Evolutionary conservation across 1,140 invertebrate genomes (phyloP), one percentile per base, ranked within the genome.

Genomic region (Apolygus lucorum): DNA sequence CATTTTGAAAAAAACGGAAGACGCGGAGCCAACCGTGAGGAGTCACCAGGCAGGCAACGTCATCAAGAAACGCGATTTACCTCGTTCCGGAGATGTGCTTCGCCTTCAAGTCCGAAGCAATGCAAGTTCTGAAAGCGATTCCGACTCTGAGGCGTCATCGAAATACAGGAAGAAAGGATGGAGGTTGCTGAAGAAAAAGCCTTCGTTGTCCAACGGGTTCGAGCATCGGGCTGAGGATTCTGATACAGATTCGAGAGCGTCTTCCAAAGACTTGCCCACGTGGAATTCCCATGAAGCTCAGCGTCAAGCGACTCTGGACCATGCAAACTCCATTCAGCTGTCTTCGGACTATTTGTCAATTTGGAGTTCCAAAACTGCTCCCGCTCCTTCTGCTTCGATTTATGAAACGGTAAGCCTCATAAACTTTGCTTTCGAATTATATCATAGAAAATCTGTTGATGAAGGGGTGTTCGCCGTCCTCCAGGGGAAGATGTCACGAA

Each of bases 271-370:
- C 52, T 72, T 76, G 13, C 68, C 73, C 1, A 77, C 77, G 1
- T 78, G 76, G 76, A 77, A 77, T 64, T 77, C 76, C 1, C 76
- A 77, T 70, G 75, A 77, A 22, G 73, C 70, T 11, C 75, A 74
- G 52, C 22, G 54, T 59, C 54, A 59, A 24, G 54, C 54, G 11
- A 4, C 54, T 59, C 22, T 59, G 11, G 54, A 59, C 8, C 68
- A 67, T 52, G 72, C 73, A 29, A 54, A 59, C 14, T 28, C 28
- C 2, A 66, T 68, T 21, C 62, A 67, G 8, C 71, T 71, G 25
- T 59, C 71, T 65, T 71, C 69, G 14, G 76, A 78, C 25, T 79
- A 79, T 67, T 77, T 76, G 34, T 77, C 77, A 2, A 79, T 79
- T 52, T 79, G 78, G 78, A 73, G 67, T 42, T 25, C 63, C 28